Conservation (phyloP, 2,797 vertebrate genomes). For the Mionectes olivaceus region DNA sequence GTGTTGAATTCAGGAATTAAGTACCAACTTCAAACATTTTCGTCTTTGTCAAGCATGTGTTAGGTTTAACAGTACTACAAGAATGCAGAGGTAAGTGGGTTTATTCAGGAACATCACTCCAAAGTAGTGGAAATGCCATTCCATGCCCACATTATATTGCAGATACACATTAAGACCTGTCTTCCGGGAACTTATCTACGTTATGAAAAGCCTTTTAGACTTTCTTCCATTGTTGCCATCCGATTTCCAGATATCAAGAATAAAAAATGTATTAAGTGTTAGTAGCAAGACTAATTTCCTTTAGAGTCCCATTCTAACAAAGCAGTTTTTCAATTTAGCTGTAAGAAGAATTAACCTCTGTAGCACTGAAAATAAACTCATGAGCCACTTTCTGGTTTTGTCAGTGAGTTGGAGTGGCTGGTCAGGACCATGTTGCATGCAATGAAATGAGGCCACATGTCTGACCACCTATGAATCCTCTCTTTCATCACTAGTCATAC, state of each 20-base stretch:
- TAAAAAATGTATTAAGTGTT: not conserved
- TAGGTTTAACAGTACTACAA: not conserved
- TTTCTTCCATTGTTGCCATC: not conserved
- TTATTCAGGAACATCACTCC: not conserved
- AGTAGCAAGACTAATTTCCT: not conserved
- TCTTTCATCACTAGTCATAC: not conserved
- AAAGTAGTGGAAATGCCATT: not conserved
- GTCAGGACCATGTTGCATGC: not conserved
- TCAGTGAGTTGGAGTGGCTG: not conserved
- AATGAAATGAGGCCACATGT: not conserved
- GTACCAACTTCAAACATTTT: not conserved
- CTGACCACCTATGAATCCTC: not conserved
- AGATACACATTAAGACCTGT: not conserved
- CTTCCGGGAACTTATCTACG: not conserved
- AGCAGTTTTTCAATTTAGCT: not conserved
- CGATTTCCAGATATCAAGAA: not conserved
- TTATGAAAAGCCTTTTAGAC: not conserved
- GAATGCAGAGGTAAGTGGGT: not conserved
- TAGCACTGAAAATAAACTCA: not conserved
- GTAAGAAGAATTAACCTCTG: not conserved
- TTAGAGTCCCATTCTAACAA: not conserved
- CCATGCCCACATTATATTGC: not conserved
- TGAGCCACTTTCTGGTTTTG: not conserved
- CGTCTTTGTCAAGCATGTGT: not conserved
- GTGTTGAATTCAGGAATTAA: not conserved